These are phyloP conservation scores for Hemichromis elongatus DNA, from an alignment of 2,113 vertebrate species.

Conservation along the genomic window DNA sequence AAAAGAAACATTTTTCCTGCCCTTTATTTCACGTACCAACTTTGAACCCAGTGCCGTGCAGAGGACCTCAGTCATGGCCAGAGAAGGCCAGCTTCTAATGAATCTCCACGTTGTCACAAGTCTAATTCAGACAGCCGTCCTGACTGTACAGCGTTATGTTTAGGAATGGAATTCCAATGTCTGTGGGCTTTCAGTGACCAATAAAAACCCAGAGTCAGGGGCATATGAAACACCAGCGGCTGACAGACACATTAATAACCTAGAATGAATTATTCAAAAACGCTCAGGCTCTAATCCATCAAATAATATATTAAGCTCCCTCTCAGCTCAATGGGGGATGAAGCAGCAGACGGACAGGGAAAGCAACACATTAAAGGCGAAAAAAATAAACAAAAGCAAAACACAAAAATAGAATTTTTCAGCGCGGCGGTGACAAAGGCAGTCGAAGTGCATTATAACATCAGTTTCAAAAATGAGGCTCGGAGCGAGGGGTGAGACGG, in stretches of 20 bases:
- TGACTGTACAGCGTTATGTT: conserved; percentile 43
- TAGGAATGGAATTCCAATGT: conserved; percentile 48
- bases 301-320: conserved; percentile 70
- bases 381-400: conserved; percentile 22
- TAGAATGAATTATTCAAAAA: conserved; percentile 71
- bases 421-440: neutral
- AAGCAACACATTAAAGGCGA: conserved; percentile 33
- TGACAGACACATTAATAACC: conserved; percentile 74
- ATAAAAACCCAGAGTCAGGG: conserved; percentile 59
- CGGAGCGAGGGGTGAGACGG: neutral
- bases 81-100: conserved; percentile 2
- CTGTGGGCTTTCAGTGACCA: conserved; percentile 58
- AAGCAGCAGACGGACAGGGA: conserved; percentile 49
- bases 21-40: neutral
- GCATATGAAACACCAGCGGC: conserved; percentile 62
- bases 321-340: conserved; percentile 45
- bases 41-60: neutral
- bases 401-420: conserved; percentile 39
- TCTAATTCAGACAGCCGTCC: conserved; percentile 18
- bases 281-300: conserved; percentile 70
- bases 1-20: neutral
- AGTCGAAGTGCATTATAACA: conserved; percentile 16
- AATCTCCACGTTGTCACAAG: conserved; percentile 42
- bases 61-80: conserved; percentile 20
- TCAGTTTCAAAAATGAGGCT: conserved; percentile 19